Evolutionary conservation across 2,888 invertebrate genomes (phyloP).

Genomic region (Morpho deidamia): DNA sequence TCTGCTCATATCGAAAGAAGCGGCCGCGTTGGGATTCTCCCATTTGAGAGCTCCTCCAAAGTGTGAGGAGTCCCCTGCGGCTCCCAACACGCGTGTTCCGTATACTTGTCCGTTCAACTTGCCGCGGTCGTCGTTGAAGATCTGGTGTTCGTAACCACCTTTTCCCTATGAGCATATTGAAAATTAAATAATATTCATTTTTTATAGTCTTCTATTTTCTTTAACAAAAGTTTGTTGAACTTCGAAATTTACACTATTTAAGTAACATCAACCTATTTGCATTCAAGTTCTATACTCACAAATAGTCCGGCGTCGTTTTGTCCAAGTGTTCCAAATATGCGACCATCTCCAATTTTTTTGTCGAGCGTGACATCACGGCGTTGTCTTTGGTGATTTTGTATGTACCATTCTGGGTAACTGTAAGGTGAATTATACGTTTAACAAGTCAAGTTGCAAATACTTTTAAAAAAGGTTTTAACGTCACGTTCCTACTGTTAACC

Average conservation of each 20-base stretch:
- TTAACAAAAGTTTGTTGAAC: too few species aligned
- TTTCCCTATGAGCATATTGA: conserved; percentile 37
- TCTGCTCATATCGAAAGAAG: conserved; percentile 43
- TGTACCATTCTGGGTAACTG: conserved; percentile 33
- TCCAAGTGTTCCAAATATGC: conserved; percentile 48
- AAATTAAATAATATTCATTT: too few species aligned
- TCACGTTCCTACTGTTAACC: too few species aligned
- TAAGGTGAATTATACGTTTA: background rate
- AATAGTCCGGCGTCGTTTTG: conserved; percentile 42
- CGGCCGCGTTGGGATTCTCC: conserved; percentile 43
- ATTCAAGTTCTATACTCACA: conserved; percentile 34
- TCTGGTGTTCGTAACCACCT: conserved; percentile 50
- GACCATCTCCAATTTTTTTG: conserved; percentile 34
- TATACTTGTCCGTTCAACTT: conserved; percentile 42
- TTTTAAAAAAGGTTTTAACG: too few species aligned
- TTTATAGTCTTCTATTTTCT: too few species aligned
- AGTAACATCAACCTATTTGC: too few species aligned
- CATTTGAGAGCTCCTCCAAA: conserved; percentile 49
- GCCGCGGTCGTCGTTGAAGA: conserved; percentile 54
- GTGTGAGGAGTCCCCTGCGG: conserved; percentile 43
- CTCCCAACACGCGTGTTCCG: conserved; percentile 45
- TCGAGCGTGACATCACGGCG: conserved; percentile 36
- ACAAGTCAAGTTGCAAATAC: too few species aligned
- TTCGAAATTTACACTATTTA: too few species aligned
- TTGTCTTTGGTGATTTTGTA: conserved; percentile 22